Evolutionary conservation across 2,797 vertebrate genomes (phyloP).

Genomic region (Myoxocephalus aenaeus): DNA sequence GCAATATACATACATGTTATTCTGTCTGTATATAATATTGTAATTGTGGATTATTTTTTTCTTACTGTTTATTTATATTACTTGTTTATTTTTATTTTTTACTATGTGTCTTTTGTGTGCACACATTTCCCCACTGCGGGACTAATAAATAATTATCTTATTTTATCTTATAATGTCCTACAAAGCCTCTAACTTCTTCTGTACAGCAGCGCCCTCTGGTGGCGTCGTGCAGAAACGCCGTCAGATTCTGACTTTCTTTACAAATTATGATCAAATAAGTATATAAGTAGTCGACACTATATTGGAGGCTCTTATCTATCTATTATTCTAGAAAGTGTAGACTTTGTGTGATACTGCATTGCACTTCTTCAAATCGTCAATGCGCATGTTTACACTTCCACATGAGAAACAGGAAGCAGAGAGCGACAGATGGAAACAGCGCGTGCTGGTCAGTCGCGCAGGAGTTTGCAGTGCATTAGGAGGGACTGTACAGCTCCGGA

Average conservation of each 20-base stretch:
- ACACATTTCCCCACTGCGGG: too few species aligned
- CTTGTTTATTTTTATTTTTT: too few species aligned
- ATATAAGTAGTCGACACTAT: not conserved
- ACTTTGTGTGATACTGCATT: not conserved
- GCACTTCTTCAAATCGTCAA: not conserved
- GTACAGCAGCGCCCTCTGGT: not conserved
- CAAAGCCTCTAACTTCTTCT: not conserved
- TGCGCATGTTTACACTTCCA: slow-evolving; percentile 38
- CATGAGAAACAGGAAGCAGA: slow-evolving; percentile 49
- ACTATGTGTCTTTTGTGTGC: too few species aligned
- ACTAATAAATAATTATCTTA: too few species aligned
- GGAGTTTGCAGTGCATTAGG: not conserved
- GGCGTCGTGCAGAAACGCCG: not conserved
- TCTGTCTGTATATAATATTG: too few species aligned
- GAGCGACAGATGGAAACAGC: not conserved
- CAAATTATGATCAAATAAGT: not conserved
- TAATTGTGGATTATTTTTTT: too few species aligned
- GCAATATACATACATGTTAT: too few species aligned
- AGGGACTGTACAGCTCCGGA: not conserved
- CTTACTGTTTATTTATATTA: too few species aligned
- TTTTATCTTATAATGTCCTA: not conserved
- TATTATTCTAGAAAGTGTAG: too few species aligned
- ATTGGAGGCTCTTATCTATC: not conserved
- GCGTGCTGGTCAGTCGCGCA: not conserved
- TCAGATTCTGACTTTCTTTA: not conserved